These are phyloP conservation scores for Cardiocondyla obscurior DNA, from an alignment of 1,140 invertebrate genomes.

Conservation along the genomic window DNA sequence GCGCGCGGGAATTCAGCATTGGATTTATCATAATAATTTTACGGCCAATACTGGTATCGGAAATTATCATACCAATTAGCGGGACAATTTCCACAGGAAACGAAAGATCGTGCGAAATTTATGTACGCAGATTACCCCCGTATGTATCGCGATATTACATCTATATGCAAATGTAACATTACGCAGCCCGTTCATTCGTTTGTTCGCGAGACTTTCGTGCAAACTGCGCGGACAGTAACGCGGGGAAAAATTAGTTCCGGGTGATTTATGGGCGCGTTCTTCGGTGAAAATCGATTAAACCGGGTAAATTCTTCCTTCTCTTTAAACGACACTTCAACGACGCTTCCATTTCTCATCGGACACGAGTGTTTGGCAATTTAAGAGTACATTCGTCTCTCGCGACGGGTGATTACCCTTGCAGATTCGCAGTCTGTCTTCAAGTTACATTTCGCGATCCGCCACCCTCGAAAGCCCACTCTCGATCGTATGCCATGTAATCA, in stretches of 20 bases:
- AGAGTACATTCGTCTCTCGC: conserved; percentile 52
- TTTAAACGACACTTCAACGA: conserved; percentile 44
- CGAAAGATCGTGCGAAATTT: conserved; percentile 16
- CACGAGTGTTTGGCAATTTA: conserved; percentile 59
- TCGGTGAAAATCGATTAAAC: conserved; percentile 52
- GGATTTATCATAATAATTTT: conserved; percentile 16
- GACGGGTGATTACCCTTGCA: conserved; percentile 53
- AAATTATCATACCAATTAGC: neutral
- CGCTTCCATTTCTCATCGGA: conserved; percentile 52
- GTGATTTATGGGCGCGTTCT: conserved; percentile 54
- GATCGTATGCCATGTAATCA: conserved; percentile 36
- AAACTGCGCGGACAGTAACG: conserved; percentile 2
- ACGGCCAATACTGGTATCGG: neutral
- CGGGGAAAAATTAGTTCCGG: conserved; percentile 46
- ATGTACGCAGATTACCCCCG: neutral
- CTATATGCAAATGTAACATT: conserved; percentile 36
- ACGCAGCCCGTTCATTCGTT: neutral
- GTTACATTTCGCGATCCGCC: neutral
- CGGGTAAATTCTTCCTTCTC: conserved; percentile 47
- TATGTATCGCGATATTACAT: conserved; percentile 10
- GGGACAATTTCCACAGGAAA: neutral
- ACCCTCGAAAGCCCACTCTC: neutral
- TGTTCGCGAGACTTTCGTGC: neutral
- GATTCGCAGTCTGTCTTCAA: conserved; percentile 43
- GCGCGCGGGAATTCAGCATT: neutral